phyloP scores from a whole-genome alignment of 2,888 invertebrate genomes.

The Eupeodes luniger region DNA sequence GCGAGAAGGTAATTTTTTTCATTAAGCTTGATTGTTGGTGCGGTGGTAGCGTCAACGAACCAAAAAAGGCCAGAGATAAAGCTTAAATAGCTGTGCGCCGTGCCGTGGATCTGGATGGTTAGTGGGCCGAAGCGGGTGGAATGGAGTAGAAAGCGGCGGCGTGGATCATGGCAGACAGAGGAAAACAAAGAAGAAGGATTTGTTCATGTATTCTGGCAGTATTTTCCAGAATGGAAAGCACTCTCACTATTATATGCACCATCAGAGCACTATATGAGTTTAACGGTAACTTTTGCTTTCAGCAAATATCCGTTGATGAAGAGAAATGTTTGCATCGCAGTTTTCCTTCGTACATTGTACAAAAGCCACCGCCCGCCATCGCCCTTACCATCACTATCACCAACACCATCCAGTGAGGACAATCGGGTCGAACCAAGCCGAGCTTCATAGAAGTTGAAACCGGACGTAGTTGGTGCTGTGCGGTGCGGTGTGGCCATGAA shows the following conservation, averaged over 20 bases:
- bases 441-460: background rate
- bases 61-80: conserved; percentile 60
- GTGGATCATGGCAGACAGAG: background rate
- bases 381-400: background rate
- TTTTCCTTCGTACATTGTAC: conserved; percentile 1
- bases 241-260: conserved; percentile 66
- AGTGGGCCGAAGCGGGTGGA: background rate
- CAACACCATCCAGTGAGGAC: conserved; percentile 13
- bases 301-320: conserved; percentile 72
- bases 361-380: background rate
- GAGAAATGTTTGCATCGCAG: conserved; percentile 53
- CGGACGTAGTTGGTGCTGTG: background rate
- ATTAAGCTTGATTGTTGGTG: conserved; percentile 10
- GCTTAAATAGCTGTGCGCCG: conserved; percentile 34
- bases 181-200: conserved; percentile 28
- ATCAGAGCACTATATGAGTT: background rate
- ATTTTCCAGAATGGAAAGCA: conserved; percentile 45
- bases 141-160: too few species aligned
- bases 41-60: conserved; percentile 45
- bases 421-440: conserved; percentile 31
- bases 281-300: conserved; percentile 72
- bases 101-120: background rate
- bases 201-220: conserved; percentile 65
- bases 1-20: conserved; percentile 46
- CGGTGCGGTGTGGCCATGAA: conserved; percentile 19